These are phyloP conservation scores for Eulithis testata DNA, from an alignment of 2,888 invertebrate species.

Conservation along the genomic window DNA sequence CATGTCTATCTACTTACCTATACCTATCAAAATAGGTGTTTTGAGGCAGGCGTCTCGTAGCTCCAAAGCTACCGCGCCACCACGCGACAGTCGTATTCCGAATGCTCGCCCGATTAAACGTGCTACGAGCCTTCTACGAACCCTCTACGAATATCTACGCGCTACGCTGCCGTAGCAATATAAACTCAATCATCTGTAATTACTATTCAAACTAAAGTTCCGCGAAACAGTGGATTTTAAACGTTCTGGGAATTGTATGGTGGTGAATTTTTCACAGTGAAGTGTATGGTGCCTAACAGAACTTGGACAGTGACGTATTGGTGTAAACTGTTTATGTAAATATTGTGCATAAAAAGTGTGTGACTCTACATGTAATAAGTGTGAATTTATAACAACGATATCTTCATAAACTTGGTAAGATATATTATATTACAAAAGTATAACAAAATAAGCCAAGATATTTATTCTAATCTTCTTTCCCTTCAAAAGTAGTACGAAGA, in stretches of 20 bases:
- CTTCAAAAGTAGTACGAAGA: constrained; percentile 15
- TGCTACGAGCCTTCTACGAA: constrained; percentile 40
- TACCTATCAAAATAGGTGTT: constrained; percentile 36
- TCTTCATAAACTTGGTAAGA: constrained; percentile 46
- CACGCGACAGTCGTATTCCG: constrained; percentile 62
- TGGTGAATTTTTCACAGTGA: constrained; percentile 15
- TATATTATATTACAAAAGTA: background rate
- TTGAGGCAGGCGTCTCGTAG: constrained; percentile 43
- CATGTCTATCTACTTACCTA: constrained; percentile 14
- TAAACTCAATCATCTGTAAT: constrained; percentile 17
- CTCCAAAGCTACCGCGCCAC: constrained; percentile 46
- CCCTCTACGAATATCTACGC: constrained; percentile 53
- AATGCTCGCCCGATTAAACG: constrained; percentile 54
- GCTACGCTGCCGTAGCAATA: constrained; percentile 58
- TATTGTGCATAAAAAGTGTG: constrained; percentile 46
- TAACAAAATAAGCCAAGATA: background rate
- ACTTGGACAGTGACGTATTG: constrained; percentile 29
- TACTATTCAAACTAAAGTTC: constrained; percentile 26
- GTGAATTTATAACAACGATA: constrained; percentile 26
- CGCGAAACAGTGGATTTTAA: constrained; percentile 7
- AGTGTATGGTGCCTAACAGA: constrained; percentile 38
- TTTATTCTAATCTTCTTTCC: background rate
- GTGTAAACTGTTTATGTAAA: constrained; percentile 51
- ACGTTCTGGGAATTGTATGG: constrained; percentile 7
- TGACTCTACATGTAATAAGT: constrained; percentile 41